These are phyloP conservation scores for Rhagium mordax DNA, from an alignment of 2,888 invertebrate genomes.

Conservation along the genomic window DNA sequence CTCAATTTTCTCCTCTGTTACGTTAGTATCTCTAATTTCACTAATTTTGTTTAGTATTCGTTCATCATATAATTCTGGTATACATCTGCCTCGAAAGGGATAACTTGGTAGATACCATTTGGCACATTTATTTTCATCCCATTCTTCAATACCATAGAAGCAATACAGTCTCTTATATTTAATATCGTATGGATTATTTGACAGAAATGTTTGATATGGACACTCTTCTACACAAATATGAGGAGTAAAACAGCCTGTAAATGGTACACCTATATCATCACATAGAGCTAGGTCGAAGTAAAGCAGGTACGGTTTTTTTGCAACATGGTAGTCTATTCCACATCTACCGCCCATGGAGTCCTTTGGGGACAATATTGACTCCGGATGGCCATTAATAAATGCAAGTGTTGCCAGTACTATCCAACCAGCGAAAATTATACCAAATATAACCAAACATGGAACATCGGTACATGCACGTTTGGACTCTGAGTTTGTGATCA, in stretches of 20 bases:
- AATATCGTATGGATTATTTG: neutral
- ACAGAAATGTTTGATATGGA: conserved; percentile 3
- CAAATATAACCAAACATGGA: neutral
- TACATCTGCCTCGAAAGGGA: conserved; percentile 2
- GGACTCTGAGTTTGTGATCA: neutral
- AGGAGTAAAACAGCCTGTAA: conserved; percentile 13
- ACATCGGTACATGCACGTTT: neutral
- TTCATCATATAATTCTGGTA: neutral
- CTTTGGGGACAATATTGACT: conserved; percentile 72
- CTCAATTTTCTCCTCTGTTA: neutral
- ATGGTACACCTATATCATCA: conserved; percentile 74
- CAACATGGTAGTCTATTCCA: conserved; percentile 80
- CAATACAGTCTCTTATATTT: conserved; percentile 6
- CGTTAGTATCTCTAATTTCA: neutral
- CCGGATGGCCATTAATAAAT: neutral
- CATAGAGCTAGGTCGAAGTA: conserved; percentile 90
- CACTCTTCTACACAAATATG: conserved; percentile 27
- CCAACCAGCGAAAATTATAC: neutral
- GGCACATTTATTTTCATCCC: conserved; percentile 15
- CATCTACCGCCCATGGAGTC: conserved; percentile 86
- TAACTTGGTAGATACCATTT: conserved; percentile 28
- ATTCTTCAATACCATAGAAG: neutral
- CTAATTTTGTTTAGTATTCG: neutral
- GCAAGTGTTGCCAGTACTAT: neutral
- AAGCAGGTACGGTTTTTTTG: conserved; percentile 79